Evolutionary conservation across 2,888 invertebrate species (phyloP).

Genomic region (Orgyia antiqua): DNA sequence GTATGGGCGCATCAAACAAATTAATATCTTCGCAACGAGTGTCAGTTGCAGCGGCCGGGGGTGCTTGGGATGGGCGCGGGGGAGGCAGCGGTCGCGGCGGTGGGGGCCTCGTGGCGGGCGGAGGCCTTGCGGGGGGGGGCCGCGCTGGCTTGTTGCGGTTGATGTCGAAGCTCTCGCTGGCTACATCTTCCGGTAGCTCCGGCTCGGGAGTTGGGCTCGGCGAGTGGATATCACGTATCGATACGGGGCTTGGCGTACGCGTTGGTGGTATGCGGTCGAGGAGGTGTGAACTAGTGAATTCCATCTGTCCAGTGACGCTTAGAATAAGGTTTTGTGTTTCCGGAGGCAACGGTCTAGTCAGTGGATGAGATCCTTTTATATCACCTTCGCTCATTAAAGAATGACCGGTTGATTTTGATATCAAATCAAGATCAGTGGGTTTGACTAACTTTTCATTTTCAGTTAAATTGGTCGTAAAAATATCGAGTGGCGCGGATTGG

Average conservation of each 20-base stretch:
- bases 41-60: constrained; percentile 26
- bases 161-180: constrained; percentile 49
- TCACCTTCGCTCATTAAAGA: constrained; percentile 33
- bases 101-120: constrained; percentile 47
- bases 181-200: constrained; percentile 39
- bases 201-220: constrained; percentile 89
- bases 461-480: constrained; percentile 35
- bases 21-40: constrained; percentile 66
- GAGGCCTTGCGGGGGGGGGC: constrained; percentile 47
- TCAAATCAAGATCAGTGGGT: constrained; percentile 60
- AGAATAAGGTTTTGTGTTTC: constrained; percentile 91
- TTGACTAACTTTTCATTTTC: constrained; percentile 42
- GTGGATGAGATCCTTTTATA: constrained; percentile 45
- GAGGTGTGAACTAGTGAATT: constrained; percentile 90
- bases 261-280: constrained; percentile 90
- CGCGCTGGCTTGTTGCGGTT: constrained; percentile 57
- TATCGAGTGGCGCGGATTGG: constrained; percentile 20
- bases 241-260: constrained; percentile 91
- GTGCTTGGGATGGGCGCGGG: constrained; percentile 50
- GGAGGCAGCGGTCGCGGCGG: constrained; percentile 70
- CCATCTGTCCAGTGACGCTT: constrained; percentile 92
- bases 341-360: constrained; percentile 81
- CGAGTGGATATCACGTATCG: constrained; percentile 88
- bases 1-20: constrained; percentile 77
- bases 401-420: constrained; percentile 43